Percentiles rank a stretch among this genome's conserved stretches.
These are phyloP conservation scores for Clarias platycephalus DNA, from an alignment of 2,797 vertebrate genomes.

Conservation along the genomic window DNA sequence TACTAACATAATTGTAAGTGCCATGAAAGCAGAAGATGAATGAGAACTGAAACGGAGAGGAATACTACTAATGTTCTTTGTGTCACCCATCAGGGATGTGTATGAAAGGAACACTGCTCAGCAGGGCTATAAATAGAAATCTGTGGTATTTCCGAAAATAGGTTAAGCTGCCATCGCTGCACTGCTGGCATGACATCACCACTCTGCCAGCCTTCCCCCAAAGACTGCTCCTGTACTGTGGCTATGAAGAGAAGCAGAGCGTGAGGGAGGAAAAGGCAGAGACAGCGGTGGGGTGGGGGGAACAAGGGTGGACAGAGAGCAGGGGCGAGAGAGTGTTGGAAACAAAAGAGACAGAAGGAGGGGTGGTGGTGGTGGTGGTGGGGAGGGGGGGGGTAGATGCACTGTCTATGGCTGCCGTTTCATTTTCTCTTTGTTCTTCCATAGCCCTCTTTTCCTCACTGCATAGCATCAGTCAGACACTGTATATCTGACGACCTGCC, in stretches of 20 bases:
- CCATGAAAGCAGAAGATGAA: conserved; percentile 23
- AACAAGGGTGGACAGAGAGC: neutral
- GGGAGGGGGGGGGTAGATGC: conserved; percentile 51
- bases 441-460: conserved; percentile 24
- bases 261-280: conserved; percentile 18
- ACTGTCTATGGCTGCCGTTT: conserved; percentile 47
- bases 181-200: conserved; percentile 81
- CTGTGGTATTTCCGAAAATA: conserved; percentile 83
- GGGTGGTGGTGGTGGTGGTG: conserved; percentile 43
- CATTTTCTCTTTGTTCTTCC: conserved; percentile 41
- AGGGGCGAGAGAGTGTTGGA: conserved; percentile 47
- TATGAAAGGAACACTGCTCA: conserved; percentile 74
- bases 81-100: conserved; percentile 66
- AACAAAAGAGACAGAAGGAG: conserved; percentile 66
- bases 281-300: conserved; percentile 24
- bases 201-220: conserved; percentile 69
- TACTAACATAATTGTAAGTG: conserved; percentile 21
- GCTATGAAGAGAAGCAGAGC: conserved; percentile 52
- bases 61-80: conserved; percentile 62
- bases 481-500: conserved; percentile 32
- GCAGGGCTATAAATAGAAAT: conserved; percentile 79
- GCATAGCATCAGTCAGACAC: conserved; percentile 30
- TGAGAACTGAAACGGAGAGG: conserved; percentile 51
- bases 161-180: conserved; percentile 82
- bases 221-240: conserved; percentile 49